These are phyloP conservation scores for Limnodromus scolopaceus DNA, from an alignment of 2,797 vertebrate genomes.

Conservation along the genomic window DNA sequence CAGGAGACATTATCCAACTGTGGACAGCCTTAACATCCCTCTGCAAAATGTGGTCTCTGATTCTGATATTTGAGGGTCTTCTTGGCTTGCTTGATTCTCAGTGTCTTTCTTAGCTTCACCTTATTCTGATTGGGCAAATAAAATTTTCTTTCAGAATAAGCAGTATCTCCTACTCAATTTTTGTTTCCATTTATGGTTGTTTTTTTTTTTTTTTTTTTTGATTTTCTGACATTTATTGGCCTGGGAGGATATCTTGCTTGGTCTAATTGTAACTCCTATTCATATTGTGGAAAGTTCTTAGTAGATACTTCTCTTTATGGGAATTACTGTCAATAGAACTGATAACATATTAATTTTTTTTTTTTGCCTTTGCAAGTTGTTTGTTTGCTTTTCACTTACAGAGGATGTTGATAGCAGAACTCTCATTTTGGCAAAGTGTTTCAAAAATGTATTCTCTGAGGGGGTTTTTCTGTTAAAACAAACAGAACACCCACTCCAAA, in stretches of 20 bases:
- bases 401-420: background rate
- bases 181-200: background rate
- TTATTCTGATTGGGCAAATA: background rate
- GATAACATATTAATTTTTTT: background rate
- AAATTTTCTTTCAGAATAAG: constrained; percentile 27
- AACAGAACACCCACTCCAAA: background rate
- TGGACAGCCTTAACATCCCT: background rate
- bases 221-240: background rate
- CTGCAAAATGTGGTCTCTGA: background rate
- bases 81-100: constrained; percentile 26
- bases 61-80: background rate
- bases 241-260: background rate
- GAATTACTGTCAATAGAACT: background rate
- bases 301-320: background rate
- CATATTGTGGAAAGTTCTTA: background rate
- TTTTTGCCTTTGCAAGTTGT: background rate
- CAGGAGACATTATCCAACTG: background rate
- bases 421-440: background rate
- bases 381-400: background rate
- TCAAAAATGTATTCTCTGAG: background rate
- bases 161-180: background rate
- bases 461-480: background rate
- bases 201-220: background rate
- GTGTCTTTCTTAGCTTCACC: constrained; percentile 26
- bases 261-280: background rate